Evolutionary conservation across 2,888 invertebrate genomes (phyloP).

Genomic region (Lasioglossum leucozonium): DNA sequence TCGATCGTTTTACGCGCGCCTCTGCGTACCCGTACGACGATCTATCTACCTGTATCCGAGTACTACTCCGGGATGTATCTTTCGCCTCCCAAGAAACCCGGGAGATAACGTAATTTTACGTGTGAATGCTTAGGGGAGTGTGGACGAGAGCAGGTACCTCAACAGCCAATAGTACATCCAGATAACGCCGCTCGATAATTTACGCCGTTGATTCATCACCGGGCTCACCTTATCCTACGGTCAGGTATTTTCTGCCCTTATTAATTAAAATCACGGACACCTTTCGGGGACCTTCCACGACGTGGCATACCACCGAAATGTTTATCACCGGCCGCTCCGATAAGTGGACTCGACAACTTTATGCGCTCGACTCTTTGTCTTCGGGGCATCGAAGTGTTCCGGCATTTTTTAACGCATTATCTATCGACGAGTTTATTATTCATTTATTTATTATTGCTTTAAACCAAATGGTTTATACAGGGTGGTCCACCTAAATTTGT

Average conservation of each 20-base stretch:
- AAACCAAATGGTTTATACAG: too few relatives aligned
- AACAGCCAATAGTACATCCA: conserved; percentile 78
- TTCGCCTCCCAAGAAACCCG: conserved; percentile 75
- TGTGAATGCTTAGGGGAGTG: conserved; percentile 79
- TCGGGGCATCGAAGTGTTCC: neutral
- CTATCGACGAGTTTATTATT: too few relatives aligned
- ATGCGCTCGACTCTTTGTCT: neutral
- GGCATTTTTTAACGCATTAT: neutral
- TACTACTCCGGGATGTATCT: conserved; percentile 70
- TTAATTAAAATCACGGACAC: conserved; percentile 66
- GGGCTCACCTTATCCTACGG: conserved; percentile 39
- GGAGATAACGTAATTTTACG: conserved; percentile 82
- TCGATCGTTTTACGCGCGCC: conserved; percentile 73
- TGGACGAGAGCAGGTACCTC: conserved; percentile 77
- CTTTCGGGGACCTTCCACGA: conserved; percentile 14
- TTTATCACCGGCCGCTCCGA: neutral
- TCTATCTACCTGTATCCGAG: conserved; percentile 73
- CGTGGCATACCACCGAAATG: neutral
- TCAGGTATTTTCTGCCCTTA: conserved; percentile 65
- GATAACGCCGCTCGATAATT: conserved; percentile 81
- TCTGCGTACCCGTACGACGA: conserved; percentile 70
- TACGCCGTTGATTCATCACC: conserved; percentile 79
- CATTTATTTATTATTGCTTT: too few relatives aligned
- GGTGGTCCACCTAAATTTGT: too few relatives aligned
- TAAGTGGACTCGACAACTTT: neutral